phyloP scores from a whole-genome alignment of 2,888 invertebrate species.

The Lasioglossum marginatum region DNA sequence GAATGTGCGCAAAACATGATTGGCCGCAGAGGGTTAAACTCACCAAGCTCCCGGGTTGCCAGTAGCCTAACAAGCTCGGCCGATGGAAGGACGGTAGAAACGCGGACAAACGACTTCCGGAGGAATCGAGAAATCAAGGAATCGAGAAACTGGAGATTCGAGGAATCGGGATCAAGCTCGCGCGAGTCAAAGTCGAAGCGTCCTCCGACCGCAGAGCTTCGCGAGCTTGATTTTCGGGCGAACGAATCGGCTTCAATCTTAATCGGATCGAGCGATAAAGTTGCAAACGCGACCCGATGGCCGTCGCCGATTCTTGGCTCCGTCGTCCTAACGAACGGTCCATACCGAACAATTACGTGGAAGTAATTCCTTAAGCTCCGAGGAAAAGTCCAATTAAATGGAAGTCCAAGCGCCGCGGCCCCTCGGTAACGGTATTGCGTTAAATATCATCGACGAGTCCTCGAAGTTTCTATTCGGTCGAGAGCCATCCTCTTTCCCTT shows the following conservation, averaged over 20 bases:
- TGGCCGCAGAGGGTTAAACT: too few species aligned
- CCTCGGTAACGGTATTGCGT: slow-evolving; percentile 62
- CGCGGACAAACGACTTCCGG: not conserved
- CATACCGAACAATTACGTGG: slow-evolving; percentile 59
- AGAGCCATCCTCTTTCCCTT: slow-evolving; percentile 1
- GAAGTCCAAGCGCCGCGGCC: slow-evolving; percentile 43
- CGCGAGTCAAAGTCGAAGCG: not conserved
- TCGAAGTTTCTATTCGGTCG: slow-evolving; percentile 56
- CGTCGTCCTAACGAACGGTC: slow-evolving; percentile 50
- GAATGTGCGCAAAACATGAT: too few species aligned
- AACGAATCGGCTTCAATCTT: slow-evolving; percentile 2
- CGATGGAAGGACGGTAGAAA: not conserved
- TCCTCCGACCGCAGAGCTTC: not conserved
- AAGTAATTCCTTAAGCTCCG: slow-evolving; percentile 65
- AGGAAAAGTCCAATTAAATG: slow-evolving; percentile 65
- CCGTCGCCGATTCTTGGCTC: slow-evolving; percentile 20
- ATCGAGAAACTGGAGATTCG: slow-evolving; percentile 3
- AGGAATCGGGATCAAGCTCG: not conserved
- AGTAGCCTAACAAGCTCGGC: not conserved
- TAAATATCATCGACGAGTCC: slow-evolving; percentile 56
- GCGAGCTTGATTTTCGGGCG: slow-evolving; percentile 7
- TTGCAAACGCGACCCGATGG: slow-evolving; percentile 13
- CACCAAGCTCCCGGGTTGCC: not conserved
- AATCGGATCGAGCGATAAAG: slow-evolving; percentile 11
- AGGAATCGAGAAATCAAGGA: not conserved